phyloP scores from a whole-genome alignment of 2,797 vertebrate species.

The Tangara arthus region DNA sequence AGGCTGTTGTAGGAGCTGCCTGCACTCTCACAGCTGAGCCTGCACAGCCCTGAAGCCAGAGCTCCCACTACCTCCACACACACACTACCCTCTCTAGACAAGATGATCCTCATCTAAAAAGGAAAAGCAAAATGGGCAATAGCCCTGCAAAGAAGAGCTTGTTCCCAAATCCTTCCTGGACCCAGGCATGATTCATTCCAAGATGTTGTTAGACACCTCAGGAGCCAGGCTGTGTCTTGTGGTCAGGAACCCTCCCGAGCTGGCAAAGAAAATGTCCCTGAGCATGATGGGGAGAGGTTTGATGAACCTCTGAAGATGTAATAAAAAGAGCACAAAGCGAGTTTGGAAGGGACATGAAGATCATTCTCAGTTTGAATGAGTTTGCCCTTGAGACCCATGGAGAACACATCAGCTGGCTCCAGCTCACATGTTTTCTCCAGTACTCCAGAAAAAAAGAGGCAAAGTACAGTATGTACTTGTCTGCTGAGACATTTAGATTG shows the following conservation, averaged over 20 bases:
- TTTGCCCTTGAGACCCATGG: slow-evolving; percentile 68
- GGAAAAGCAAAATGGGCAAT: not conserved
- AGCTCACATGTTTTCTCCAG: slow-evolving; percentile 73
- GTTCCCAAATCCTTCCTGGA: not conserved
- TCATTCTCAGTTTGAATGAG: slow-evolving; percentile 59
- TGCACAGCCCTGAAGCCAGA: not conserved
- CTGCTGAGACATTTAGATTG: slow-evolving; percentile 81
- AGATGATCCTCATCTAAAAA: not conserved
- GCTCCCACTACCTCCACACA: not conserved
- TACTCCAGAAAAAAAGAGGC: slow-evolving; percentile 63
- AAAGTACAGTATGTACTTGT: slow-evolving; percentile 72
- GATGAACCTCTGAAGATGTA: not conserved
- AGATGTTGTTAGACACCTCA: not conserved
- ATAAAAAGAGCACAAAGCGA: slow-evolving; percentile 25
- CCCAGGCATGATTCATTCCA: not conserved
- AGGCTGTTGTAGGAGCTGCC: slow-evolving; percentile 1
- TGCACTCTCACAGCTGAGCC: not conserved
- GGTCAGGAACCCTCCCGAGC: not conserved
- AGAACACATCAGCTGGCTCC: slow-evolving; percentile 76
- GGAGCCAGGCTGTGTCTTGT: not conserved
- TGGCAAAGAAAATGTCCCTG: not conserved
- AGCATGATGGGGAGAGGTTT: not conserved
- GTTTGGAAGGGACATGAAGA: slow-evolving; percentile 39
- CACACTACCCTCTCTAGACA: not conserved
- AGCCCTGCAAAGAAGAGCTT: not conserved